Evolutionary conservation across 2,888 invertebrate genomes (phyloP).

Genomic region (Coelinius sp.): DNA sequence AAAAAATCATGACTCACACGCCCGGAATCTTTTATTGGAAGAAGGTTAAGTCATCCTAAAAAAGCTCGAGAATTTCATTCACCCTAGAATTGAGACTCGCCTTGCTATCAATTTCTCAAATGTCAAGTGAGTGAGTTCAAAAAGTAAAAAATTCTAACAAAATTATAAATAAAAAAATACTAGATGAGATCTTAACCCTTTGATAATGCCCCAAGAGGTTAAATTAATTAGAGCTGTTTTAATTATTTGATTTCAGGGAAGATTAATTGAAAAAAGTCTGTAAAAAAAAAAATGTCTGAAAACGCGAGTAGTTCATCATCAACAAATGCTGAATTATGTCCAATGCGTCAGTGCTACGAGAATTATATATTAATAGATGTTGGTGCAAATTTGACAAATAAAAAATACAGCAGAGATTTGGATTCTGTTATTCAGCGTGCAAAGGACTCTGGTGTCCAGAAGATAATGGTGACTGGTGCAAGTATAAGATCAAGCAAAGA

Average conservation of each 20-base stretch:
- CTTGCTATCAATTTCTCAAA: not conserved
- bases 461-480: conserved; percentile 94
- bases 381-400: conserved; percentile 94
- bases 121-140: conserved; percentile 16
- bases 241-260: not conserved
- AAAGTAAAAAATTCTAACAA: not conserved
- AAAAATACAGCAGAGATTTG: conserved; percentile 92
- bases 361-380: conserved; percentile 93
- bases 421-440: conserved; percentile 93
- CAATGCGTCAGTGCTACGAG: conserved; percentile 87
- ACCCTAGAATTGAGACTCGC: conserved; percentile 1
- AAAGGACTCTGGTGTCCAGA: conserved; percentile 94
- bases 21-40: conserved; percentile 14
- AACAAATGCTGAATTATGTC: conserved; percentile 52
- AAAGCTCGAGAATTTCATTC: not conserved
- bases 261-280: conserved; percentile 24
- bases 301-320: conserved; percentile 56
- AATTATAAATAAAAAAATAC: no score
- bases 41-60: conserved; percentile 21
- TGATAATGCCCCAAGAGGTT: not conserved
- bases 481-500: conserved; percentile 92
- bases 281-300: conserved; percentile 57
- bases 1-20: conserved; percentile 26
- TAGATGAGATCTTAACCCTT: not conserved
- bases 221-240: no score